Evolutionary conservation across 2,113 vertebrate species (phyloP), one percentile per base, ranked within the genome.

Genomic region (Gracilinanus agilis): DNA sequence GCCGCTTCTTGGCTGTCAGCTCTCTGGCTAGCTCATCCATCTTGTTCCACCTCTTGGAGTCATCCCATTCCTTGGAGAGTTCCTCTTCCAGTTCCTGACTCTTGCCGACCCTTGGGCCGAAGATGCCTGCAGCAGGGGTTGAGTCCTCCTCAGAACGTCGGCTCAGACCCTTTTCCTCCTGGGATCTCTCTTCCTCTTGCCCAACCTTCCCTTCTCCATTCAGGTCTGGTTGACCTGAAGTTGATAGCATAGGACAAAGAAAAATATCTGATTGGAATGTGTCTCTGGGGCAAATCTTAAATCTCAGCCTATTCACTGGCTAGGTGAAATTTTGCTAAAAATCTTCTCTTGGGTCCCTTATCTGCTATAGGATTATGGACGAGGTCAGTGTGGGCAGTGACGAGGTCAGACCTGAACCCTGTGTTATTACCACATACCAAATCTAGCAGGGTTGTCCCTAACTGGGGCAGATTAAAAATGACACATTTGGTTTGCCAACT

Each of bases 21-120:
- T 98, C 97, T 94, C 98, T 98, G 96, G 98, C 98, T 96, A 98
- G 96, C 95, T 99, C 98, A 83, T 98, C 98, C 98, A 98, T 98
- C 96, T 98, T 98, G 97, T 98, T 99, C 99, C 99, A 99, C 9
- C 53, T 98, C 97, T 98, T 99, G 27, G 96, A 93, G 7, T 97
- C 97, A 95, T 98, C 98, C 98, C 98, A 98, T 61, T 98, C 98
- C 83, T 96, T 97, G 92, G 98, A 97, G 88, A 97, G 96, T 54
- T 96, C 96, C 23, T 97, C 98, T 53, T 98, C 97, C 55, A 54
- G 90, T 92, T 98, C 98, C 0, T 94, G 96, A 0, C 97, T 97
- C 97, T 94, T 91, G 88, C 88, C 53, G 94, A 97, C 94, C 56
- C 95, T 96, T 7, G 89, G 10, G 16, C 7, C 95, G 95, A 97